phyloP scores from a whole-genome alignment of 2,797 vertebrate species.

The Australoheros facetus region DNA sequence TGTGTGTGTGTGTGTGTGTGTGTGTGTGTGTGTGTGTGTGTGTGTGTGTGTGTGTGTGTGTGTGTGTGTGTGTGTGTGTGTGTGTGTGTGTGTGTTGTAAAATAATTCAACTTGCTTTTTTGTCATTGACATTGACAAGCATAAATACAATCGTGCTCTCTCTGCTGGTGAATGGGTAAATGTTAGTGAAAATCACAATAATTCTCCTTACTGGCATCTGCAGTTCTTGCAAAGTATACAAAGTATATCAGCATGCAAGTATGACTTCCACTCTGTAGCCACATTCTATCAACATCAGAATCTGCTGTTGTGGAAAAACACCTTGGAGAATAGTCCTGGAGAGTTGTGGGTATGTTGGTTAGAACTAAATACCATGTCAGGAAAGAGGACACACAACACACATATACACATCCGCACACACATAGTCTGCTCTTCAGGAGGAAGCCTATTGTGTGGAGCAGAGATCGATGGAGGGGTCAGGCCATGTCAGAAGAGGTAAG shows the following conservation, averaged over 20 bases:
- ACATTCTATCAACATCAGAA: constrained; percentile 45
- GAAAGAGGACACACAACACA: constrained; percentile 48
- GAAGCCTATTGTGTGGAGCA: constrained; percentile 70
- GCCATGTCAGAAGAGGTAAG: constrained; percentile 77
- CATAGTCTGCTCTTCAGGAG: constrained; percentile 63
- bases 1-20: constrained; percentile 18
- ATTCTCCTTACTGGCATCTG: background rate
- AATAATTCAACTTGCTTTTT: constrained; percentile 63
- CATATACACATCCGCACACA: constrained; percentile 36
- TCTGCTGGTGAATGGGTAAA: constrained; percentile 44
- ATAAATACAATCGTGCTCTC: constrained; percentile 52
- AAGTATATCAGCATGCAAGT: constrained; percentile 2
- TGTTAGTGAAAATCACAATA: constrained; percentile 41
- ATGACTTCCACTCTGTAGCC: constrained; percentile 13
- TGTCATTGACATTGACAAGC: constrained; percentile 67
- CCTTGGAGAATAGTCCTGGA: constrained; percentile 60
- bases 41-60: constrained; percentile 4
- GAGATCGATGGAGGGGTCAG: constrained; percentile 79
- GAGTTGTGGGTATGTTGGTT: constrained; percentile 58
- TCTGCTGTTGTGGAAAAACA: constrained; percentile 48
- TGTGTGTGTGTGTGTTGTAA: constrained; percentile 27
- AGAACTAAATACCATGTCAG: constrained; percentile 64
- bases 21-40: constrained; percentile 11
- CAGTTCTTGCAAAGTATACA: constrained; percentile 4
- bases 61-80: too few species aligned